Evolutionary conservation across 2,888 invertebrate species (phyloP).

Genomic region (Halictus ligatus): DNA sequence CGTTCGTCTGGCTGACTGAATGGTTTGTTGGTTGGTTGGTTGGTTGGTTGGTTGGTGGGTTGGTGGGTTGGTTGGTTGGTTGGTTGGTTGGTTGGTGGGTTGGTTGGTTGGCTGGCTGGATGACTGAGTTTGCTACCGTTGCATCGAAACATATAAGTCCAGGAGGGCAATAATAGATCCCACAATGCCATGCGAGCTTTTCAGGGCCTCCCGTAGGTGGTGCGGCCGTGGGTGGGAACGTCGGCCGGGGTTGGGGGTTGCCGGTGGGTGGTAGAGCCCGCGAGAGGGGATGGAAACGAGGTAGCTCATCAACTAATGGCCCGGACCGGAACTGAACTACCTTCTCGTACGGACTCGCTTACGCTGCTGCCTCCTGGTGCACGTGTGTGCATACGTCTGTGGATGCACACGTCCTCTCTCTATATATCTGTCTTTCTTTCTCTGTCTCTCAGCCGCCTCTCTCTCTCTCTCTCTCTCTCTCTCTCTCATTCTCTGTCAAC

Average conservation of each 20-base stretch:
- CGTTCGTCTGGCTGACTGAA: constrained; percentile 59
- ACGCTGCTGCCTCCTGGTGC: constrained; percentile 34
- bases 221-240: constrained; percentile 36
- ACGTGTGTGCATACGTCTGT: constrained; percentile 41
- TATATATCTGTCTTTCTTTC: background rate
- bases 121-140: constrained; percentile 62
- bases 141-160: constrained; percentile 80
- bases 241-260: constrained; percentile 60
- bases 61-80: constrained; percentile 47
- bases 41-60: constrained; percentile 56
- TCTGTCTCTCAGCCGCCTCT: constrained; percentile 4
- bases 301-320: constrained; percentile 84
- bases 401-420: constrained; percentile 38
- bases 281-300: constrained; percentile 74
- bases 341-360: constrained; percentile 70
- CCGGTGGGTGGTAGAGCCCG: constrained; percentile 62
- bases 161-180: constrained; percentile 82
- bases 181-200: constrained; percentile 81
- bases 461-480: background rate
- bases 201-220: constrained; percentile 70
- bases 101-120: constrained; percentile 57
- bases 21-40: constrained; percentile 52
- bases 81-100: constrained; percentile 57
- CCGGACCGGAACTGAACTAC: constrained; percentile 83
- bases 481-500: background rate